A percentile compares a stretch with the other conserved stretches of the same genome.
Evolutionary conservation across 2,888 invertebrate species (phyloP).

Genomic region (Lacanobia oleracea): DNA sequence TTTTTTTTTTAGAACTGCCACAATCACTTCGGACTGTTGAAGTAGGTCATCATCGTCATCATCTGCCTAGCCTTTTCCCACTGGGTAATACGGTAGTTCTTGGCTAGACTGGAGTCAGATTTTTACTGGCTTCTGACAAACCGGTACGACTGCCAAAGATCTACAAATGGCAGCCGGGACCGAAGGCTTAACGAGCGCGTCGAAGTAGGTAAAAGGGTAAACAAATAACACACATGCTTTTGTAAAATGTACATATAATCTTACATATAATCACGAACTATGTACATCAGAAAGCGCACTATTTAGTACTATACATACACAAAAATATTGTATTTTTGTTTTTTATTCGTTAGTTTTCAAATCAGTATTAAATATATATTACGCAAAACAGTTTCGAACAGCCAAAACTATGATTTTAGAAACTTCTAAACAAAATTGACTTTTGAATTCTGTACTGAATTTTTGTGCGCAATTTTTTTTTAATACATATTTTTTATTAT

Average conservation of each 20-base stretch:
- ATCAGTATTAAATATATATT: constrained; percentile 23
- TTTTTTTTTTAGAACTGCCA: no score
- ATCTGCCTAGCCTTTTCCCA: no score
- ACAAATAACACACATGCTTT: constrained; percentile 70
- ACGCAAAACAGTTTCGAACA: constrained; percentile 32
- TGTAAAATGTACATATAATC: constrained; percentile 90
- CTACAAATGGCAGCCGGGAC: no score
- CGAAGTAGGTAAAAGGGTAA: not conserved
- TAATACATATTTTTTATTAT: constrained; percentile 11
- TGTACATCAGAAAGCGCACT: constrained; percentile 88
- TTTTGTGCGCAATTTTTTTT: constrained; percentile 61
- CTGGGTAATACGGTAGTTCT: no score
- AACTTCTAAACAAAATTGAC: not conserved
- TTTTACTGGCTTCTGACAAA: no score
- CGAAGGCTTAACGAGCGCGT: no score
- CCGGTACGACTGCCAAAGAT: no score
- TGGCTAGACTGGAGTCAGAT: no score
- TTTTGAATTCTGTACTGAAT: constrained; percentile 21
- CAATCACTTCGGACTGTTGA: no score
- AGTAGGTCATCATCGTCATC: no score
- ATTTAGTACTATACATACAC: constrained; percentile 82
- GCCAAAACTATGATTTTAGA: constrained; percentile 23
- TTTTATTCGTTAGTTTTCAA: constrained; percentile 44
- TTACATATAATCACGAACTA: constrained; percentile 87
- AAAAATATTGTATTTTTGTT: constrained; percentile 80